Base-by-base conservation (phyloP, 53 echinoderm and acorn worm species). In the Zoroaster sp. region DNA sequence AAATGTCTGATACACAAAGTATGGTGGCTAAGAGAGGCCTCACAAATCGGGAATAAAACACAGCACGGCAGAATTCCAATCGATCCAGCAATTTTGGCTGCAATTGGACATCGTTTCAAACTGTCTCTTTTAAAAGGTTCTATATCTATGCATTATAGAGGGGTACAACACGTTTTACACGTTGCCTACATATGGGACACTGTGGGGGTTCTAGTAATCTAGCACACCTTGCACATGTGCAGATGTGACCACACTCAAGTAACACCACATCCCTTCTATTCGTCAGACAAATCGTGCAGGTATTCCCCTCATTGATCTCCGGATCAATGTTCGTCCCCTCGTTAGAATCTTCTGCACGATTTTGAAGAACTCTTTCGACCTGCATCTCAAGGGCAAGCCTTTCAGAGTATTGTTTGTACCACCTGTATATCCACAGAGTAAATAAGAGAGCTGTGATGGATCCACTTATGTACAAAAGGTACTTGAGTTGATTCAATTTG, bases 101-200 rank as follows among this genome's bases (percentile, higher is more conserved):
- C n/a, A n/a, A n/a, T n/a, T n/a, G n/a, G n/a, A n/a, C n/a, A n/a
- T n/a, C n/a, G n/a, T n/a, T n/a, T n/a, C n/a, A n/a, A n/a, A n/a
- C n/a, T n/a, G n/a, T n/a, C n/a, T n/a, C n/a, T n/a, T n/a, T n/a
- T n/a, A n/a, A n/a, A n/a, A n/a, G n/a, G n/a, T n/a, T n/a, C n/a
- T n/a, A n/a, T n/a, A n/a, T n/a, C 87, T 90, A 99, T 47, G 99
- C 93, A 93, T 99, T 94, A 92, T 82, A 99, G 18, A 99, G 87
- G 11, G 99, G 99, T 41, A 96, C 95, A 42, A 94, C 93, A 77
- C 99, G 88, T 34, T 89, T 90, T 25, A 99, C 94, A 34, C 99
- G 87, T 40, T 94, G 87, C 68, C 99, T 94, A 70, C 97, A 97
- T 92, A 97, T 99, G 44, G 99, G 99, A 52, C 99, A 99, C 12